These are phyloP conservation scores for Lycocorax pyrrhopterus DNA, from an alignment of 2,113 vertebrate species.

Conservation along the genomic window DNA sequence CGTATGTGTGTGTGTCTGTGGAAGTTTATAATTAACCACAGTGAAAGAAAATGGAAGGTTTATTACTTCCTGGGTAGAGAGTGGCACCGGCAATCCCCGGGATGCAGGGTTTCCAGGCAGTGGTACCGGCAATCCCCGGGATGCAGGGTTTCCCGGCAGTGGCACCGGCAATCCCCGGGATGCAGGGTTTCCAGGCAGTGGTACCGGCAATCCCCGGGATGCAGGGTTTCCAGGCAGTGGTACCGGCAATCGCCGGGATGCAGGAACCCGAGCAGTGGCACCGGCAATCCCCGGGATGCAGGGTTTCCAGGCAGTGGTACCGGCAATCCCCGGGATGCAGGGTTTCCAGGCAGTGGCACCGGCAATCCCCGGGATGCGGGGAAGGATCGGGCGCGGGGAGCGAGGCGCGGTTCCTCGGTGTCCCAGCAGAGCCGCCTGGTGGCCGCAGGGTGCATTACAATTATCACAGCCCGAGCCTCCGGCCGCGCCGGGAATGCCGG, in stretches of 20 bases:
- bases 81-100: accelerated
- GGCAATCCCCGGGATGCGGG: neutral
- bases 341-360: neutral
- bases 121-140: accelerated
- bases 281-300: neutral
- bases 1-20: neutral
- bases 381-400: neutral
- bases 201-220: neutral
- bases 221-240: neutral
- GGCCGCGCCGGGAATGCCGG: neutral
- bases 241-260: neutral
- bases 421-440: slow-evolving; percentile 1
- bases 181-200: neutral
- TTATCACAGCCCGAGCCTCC: neutral
- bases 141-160: neutral
- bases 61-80: neutral
- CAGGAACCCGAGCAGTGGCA: accelerated
- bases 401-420: neutral
- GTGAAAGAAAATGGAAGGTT: neutral
- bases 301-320: neutral
- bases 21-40: neutral
- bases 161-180: neutral
- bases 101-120: neutral
- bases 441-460: neutral
- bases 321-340: neutral